phyloP scores from a whole-genome alignment of 2,797 vertebrate genomes.

The Gallinago nigripennis region DNA sequence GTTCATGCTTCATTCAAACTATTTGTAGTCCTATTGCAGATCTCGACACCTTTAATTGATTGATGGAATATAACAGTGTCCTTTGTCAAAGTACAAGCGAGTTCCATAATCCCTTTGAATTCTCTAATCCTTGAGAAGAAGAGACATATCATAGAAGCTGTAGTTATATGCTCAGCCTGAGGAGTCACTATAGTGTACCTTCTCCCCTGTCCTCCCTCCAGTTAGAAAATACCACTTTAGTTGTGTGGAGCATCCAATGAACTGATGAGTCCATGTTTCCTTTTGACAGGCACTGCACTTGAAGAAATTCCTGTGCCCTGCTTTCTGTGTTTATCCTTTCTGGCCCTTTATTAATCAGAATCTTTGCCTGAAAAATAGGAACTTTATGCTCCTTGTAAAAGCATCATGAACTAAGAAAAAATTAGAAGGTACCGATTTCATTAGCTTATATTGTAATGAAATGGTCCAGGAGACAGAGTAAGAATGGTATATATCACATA shows the following conservation, averaged over 20 bases:
- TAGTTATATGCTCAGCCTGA: background rate
- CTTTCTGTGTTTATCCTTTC: background rate
- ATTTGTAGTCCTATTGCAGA: background rate
- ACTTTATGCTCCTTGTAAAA: background rate
- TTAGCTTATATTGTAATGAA: background rate
- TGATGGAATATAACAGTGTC: background rate
- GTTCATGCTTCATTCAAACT: background rate
- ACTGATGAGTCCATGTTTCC: background rate
- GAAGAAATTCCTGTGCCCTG: background rate
- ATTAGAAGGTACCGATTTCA: background rate
- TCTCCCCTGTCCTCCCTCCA: background rate
- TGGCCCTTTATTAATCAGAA: background rate
- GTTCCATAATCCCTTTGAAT: background rate
- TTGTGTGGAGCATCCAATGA: background rate
- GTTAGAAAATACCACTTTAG: background rate
- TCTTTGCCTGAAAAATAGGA: conserved; percentile 1
- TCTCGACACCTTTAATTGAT: background rate
- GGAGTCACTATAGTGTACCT: background rate
- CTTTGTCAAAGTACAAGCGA: background rate
- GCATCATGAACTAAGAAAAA: background rate
- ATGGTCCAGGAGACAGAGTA: background rate
- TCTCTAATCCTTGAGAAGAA: background rate
- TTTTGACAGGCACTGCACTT: background rate
- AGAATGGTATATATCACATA: background rate
- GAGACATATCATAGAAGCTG: background rate